Base-by-base conservation (phyloP, 1,140 invertebrate genomes). In the Drosophila nebulosa region DNA sequence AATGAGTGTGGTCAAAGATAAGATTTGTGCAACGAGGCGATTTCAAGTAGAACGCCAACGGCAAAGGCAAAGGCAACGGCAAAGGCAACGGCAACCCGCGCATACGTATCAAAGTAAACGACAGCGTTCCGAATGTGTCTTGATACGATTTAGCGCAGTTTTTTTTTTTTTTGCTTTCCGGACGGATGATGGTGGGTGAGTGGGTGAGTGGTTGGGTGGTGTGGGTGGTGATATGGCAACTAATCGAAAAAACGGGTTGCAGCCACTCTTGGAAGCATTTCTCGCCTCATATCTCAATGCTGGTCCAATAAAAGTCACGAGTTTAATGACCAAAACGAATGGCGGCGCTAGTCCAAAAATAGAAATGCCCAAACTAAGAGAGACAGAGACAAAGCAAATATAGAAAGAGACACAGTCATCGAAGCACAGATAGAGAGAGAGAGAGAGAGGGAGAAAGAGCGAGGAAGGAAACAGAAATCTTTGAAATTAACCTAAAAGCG, bases 1-100 rank as follows among this genome's bases (percentile, higher is more conserved):
- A 59, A 51, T 64, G 69, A 70, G 55, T 76, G 73, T 61, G 64
- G 61, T 42, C 65, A 64, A 66, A 72, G 80, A 84, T 84, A 84
- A 84, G 80, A 85, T 77, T 85, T 84, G 77, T 84, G 80, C 80
- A 84, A 84, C 77, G 73, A 60, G 61, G 46, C 57, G 80, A 74
- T 80, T 85, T 84, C 77, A 85, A 85, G 77, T 80, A 70, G 73
- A 53, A 51, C 56, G 39, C 39, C 58, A 36, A 35, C 9, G 3
- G 10, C 9, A 35, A 35, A 0, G n/a, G 35, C 35, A 36, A 36
- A n/a, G n/a, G n/a, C n/a, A n/a, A n/a, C n/a, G n/a, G n/a, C n/a
- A n/a, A n/a, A n/a, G n/a, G n/a, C n/a, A n/a, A n/a, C 39, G 39
- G 7, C 10, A 64, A 32, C 3, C 10, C 27, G n/a, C 71, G 57